Conservation (phyloP, 2,113 vertebrate genomes). For the Campylomormyrus numenius region DNA sequence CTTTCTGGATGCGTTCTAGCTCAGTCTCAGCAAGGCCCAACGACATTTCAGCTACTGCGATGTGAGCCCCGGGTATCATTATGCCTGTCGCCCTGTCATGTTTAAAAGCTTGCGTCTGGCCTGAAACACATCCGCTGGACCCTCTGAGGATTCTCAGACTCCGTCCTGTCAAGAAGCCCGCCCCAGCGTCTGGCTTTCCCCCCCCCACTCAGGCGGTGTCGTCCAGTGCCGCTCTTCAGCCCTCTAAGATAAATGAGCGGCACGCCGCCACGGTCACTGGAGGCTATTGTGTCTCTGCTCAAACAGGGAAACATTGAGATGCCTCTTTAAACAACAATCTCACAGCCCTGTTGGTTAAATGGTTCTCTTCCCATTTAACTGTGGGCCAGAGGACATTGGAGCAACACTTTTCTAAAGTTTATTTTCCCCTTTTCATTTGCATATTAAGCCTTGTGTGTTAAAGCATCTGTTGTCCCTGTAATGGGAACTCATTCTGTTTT, state of each 20-base stretch:
- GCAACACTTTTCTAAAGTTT: background rate
- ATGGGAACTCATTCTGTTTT: background rate
- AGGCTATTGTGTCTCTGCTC: background rate
- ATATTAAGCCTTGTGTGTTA: background rate
- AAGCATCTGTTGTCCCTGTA: background rate
- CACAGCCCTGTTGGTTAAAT: background rate
- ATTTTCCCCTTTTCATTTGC: background rate
- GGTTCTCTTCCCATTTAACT: background rate
- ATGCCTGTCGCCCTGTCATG: conserved; percentile 7
- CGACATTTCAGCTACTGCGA: background rate
- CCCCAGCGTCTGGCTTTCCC: background rate
- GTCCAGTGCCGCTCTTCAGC: background rate
- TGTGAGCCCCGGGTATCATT: background rate
- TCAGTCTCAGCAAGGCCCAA: background rate
- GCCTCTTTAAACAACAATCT: conserved; percentile 14
- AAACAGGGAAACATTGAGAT: background rate
- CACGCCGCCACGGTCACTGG: background rate
- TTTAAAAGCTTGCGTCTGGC: conserved; percentile 9
- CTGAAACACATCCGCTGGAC: background rate
- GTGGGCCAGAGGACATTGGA: background rate
- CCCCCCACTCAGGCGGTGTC: background rate
- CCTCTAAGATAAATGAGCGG: background rate
- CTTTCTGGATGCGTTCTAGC: background rate
- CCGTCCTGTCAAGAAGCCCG: background rate
- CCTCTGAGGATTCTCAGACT: background rate